These are phyloP conservation scores for Euspilapteryx auroguttella DNA, from an alignment of 2,888 invertebrate genomes.

Conservation along the genomic window DNA sequence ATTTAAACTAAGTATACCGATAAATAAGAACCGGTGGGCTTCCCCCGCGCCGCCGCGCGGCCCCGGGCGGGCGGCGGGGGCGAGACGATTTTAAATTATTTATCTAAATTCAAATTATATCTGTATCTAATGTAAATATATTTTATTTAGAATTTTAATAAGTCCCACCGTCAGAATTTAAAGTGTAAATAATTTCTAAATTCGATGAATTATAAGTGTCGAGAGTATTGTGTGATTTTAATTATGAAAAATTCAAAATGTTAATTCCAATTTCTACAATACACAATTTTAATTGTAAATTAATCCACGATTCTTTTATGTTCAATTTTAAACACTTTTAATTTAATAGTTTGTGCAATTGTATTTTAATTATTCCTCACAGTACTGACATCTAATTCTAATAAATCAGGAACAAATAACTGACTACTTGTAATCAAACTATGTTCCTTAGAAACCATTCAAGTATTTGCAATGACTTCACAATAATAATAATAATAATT, in stretches of 20 bases:
- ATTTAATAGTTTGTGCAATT: no score
- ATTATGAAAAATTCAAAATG: conserved; percentile 1
- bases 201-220: background rate
- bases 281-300: no score
- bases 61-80: conserved; percentile 9
- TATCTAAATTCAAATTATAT: conserved; percentile 27
- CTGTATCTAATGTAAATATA: conserved; percentile 21
- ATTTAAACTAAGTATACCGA: no score
- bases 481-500: no score
- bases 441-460: conserved; percentile 2
- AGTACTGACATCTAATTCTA: conserved; percentile 4
- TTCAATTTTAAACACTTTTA: no score
- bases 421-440: conserved; percentile 2
- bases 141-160: conserved; percentile 28
- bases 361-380: no score
- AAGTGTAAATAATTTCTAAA: conserved; percentile 1
- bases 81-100: conserved; percentile 41
- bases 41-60: background rate
- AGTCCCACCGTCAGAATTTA: conserved; percentile 34
- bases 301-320: no score
- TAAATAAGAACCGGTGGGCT: conserved; percentile 2
- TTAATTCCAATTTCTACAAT: conserved; percentile 1
- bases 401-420: conserved; percentile 3
- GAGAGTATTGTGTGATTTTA: conserved; percentile 1
- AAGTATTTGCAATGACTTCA: no score